phyloP scores from a whole-genome alignment of 2,888 invertebrate species.

The Drosophila infuscata region DNA sequence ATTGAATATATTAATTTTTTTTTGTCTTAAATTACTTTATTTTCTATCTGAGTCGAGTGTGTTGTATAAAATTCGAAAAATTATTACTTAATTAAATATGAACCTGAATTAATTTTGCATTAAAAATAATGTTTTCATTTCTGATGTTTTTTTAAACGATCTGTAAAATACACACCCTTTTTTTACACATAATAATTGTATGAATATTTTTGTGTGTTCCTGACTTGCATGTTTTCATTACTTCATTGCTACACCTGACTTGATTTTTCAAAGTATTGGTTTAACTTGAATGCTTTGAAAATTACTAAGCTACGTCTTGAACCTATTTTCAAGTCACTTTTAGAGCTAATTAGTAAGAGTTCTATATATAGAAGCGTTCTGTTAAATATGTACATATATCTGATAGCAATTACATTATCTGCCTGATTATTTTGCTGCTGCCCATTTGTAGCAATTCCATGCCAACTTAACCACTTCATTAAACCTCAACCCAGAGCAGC shows the following conservation, averaged over 20 bases:
- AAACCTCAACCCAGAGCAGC: conserved; percentile 34
- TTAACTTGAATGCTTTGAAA: neutral
- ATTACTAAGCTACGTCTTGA: neutral
- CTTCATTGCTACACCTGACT: neutral
- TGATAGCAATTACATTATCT: conserved; percentile 4
- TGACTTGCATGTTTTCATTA: neutral
- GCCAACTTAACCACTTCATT: conserved; percentile 69
- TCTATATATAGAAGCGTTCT: neutral
- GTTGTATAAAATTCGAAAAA: neutral
- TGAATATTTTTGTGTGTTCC: neutral
- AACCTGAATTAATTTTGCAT: neutral
- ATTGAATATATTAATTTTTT: conserved; percentile 2
- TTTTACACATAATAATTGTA: neutral
- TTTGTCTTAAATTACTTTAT: neutral
- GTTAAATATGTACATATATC: neutral
- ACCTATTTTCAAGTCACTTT: neutral
- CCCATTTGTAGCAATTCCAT: conserved; percentile 53
- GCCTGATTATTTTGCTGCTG: conserved; percentile 20
- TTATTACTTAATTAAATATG: neutral
- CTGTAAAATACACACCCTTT: neutral
- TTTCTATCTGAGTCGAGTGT: neutral
- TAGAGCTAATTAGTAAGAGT: too few species aligned
- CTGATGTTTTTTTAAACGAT: neutral
- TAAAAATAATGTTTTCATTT: neutral
- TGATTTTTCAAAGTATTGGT: neutral